Percentiles rank a stretch among this genome's conserved stretches.
These are phyloP conservation scores for Urocolius indicus DNA, from an alignment of 2,113 vertebrate genomes.

Conservation along the genomic window DNA sequence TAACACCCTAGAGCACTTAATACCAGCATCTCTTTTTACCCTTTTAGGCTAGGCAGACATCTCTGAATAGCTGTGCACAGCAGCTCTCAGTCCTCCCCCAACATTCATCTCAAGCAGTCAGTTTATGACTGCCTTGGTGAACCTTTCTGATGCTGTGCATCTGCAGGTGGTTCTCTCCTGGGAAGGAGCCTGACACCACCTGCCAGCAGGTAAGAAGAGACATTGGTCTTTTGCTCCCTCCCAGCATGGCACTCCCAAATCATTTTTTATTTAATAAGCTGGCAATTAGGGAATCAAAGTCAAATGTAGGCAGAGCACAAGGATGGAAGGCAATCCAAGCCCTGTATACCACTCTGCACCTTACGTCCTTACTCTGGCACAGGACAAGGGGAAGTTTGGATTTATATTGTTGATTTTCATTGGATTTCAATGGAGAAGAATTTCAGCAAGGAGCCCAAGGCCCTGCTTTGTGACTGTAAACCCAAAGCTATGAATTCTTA, in stretches of 20 bases:
- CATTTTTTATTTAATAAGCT: not conserved
- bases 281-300: not conserved
- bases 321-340: not conserved
- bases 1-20: not conserved
- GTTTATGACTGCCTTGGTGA: fast-evolving
- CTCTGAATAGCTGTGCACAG: not conserved
- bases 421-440: not conserved
- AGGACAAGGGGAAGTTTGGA: not conserved
- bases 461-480: not conserved
- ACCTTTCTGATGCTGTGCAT: fast-evolving
- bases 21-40: not conserved
- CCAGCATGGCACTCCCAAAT: not conserved
- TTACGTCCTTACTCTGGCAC: not conserved
- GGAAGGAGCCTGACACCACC: fast-evolving
- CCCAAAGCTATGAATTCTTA: fast-evolving
- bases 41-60: not conserved
- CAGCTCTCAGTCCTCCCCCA: not conserved
- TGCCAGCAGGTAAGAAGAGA: fast-evolving
- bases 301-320: not conserved
- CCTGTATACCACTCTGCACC: not conserved
- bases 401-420: not conserved
- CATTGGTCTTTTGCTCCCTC: not conserved
- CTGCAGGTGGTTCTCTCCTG: fast-evolving
- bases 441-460: not conserved
- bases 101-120: fast-evolving